phyloP scores from a whole-genome alignment of 2,797 vertebrate genomes.

The Sternarchorhynchus goeldii region DNA sequence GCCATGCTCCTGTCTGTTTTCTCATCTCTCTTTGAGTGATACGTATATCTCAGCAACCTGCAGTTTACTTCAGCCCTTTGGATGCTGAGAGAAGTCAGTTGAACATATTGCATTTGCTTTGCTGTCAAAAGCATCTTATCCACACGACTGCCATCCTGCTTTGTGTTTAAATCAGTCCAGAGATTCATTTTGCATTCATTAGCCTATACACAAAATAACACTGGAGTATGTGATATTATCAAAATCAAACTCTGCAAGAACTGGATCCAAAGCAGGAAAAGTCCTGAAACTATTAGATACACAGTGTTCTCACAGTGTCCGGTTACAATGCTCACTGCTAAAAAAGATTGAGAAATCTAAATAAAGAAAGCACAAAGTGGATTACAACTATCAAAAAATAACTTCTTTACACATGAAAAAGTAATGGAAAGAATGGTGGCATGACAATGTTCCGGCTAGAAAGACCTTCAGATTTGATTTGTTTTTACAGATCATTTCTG shows the following conservation, averaged over 20 bases:
- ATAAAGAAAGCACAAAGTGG: no score
- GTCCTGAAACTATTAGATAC: no score
- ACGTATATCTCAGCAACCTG: background rate
- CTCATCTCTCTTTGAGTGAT: background rate
- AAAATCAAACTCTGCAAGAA: no score
- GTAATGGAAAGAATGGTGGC: no score
- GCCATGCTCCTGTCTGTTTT: background rate
- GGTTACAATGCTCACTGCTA: no score
- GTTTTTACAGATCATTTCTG: background rate
- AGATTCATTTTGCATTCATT: background rate
- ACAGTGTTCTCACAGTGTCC: no score
- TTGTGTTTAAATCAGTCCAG: background rate
- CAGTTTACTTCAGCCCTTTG: background rate
- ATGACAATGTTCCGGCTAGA: no score
- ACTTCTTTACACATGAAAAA: no score
- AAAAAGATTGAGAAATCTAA: no score
- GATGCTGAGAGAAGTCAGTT: slow-evolving; percentile 6
- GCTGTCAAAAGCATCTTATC: slow-evolving; percentile 30
- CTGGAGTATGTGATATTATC: no score
- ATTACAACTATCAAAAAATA: no score
- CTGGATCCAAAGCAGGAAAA: no score
- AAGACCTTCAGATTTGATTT: background rate
- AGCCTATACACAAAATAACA: background rate
- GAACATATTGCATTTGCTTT: slow-evolving; percentile 18
- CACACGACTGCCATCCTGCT: background rate